Percentiles rank a stretch among this genome's conserved stretches.
Evolutionary conservation across 2,113 vertebrate species (phyloP).

Genomic region (Dasyprocta punctata): DNA sequence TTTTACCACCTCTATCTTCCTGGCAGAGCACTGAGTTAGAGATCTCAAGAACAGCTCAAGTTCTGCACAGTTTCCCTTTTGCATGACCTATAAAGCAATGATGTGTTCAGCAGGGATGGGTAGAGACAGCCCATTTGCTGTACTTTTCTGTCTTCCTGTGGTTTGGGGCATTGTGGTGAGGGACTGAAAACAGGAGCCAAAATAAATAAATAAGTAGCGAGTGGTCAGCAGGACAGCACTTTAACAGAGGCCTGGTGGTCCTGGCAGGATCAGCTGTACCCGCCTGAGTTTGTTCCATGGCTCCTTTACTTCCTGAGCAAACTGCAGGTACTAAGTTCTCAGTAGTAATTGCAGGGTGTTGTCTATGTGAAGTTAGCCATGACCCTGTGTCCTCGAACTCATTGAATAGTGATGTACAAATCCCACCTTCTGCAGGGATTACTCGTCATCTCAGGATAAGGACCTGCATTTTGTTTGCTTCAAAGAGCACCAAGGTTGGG

Average conservation of each 20-base stretch:
- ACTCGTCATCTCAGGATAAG: neutral
- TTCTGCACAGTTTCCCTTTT: neutral
- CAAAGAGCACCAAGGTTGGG: fast-evolving
- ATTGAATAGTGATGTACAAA: neutral
- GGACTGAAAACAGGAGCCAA: neutral
- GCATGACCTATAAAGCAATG: neutral
- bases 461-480: neutral
- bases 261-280: neutral
- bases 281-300: neutral
- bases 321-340: neutral
- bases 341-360: constrained; percentile 42
- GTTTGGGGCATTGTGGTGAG: constrained; percentile 59
- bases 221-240: constrained; percentile 54
- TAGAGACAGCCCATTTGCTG: constrained; percentile 42
- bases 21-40: neutral
- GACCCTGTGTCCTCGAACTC: constrained; percentile 45
- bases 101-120: fast-evolving
- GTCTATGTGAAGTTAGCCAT: neutral
- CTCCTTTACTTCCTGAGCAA: constrained; percentile 52
- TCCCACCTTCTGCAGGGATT: neutral
- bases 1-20: fast-evolving
- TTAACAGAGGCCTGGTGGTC: neutral
- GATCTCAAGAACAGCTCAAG: neutral
- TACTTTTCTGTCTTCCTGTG: neutral
- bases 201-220: neutral